These are phyloP conservation scores for Cantharis flavilabris DNA, from an alignment of 2,888 invertebrate genomes.

Conservation along the genomic window DNA sequence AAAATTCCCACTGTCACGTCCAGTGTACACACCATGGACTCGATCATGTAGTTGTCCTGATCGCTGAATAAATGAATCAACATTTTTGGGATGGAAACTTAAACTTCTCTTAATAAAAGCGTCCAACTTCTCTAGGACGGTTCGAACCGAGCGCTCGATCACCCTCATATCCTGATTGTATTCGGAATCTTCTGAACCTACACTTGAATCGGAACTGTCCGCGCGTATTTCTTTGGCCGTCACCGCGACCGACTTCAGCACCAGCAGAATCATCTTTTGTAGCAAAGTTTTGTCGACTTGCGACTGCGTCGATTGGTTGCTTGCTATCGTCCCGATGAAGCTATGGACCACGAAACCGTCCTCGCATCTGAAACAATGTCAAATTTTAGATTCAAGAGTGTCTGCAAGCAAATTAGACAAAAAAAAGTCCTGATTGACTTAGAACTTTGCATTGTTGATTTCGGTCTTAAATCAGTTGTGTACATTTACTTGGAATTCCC, in stretches of 20 bases:
- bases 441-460: no score
- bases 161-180: constrained; percentile 88
- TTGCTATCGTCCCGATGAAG: constrained; percentile 53
- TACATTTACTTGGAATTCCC: no score
- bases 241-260: constrained; percentile 86
- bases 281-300: constrained; percentile 76
- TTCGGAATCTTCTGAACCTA: constrained; percentile 83
- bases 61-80: constrained; percentile 86
- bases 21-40: constrained; percentile 89
- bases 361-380: constrained; percentile 38
- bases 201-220: constrained; percentile 80
- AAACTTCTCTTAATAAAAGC: constrained; percentile 78
- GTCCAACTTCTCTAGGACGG: constrained; percentile 81
- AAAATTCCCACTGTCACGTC: constrained; percentile 87
- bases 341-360: constrained; percentile 54
- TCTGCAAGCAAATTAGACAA: no score
- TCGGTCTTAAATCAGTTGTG: no score
- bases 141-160: constrained; percentile 83
- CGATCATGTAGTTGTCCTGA: constrained; percentile 88
- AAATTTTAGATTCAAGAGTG: neutral
- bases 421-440: no score
- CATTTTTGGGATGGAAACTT: constrained; percentile 86
- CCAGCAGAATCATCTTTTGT: constrained; percentile 84
- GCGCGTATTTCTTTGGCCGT: constrained; percentile 88
- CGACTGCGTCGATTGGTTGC: constrained; percentile 45